Evolutionary conservation across 2,113 vertebrate genomes (phyloP).

Genomic region (Chionodraco myersi): DNA sequence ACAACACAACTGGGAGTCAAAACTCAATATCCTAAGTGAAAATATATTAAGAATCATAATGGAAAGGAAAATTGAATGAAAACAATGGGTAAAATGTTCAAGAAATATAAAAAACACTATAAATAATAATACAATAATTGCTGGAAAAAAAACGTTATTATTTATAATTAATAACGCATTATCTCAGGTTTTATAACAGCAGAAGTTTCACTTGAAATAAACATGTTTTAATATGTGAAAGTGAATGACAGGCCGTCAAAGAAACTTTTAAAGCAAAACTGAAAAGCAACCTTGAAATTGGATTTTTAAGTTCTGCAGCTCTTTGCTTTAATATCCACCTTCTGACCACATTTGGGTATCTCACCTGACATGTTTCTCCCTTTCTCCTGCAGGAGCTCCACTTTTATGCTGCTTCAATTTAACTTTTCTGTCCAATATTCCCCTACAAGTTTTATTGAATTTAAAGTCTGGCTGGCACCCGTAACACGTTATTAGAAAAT

Average conservation of each 20-base stretch:
- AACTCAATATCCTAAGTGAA: not conserved
- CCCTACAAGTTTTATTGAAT: conserved; percentile 41
- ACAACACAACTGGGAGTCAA: conserved; percentile 17
- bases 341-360: conserved; percentile 24
- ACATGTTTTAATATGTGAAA: not conserved
- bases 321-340: conserved; percentile 19
- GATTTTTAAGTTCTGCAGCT: not conserved
- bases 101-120: conserved; percentile 30
- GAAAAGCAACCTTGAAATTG: not conserved
- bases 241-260: not conserved
- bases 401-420: conserved; percentile 49
- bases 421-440: conserved; percentile 44
- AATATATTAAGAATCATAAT: not conserved
- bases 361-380: conserved; percentile 44
- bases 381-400: conserved; percentile 51
- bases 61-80: not conserved
- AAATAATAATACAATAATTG: not conserved
- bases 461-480: conserved; percentile 40
- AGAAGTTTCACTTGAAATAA: not conserved
- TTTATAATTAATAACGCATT: not conserved
- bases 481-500: conserved; percentile 44
- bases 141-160: not conserved
- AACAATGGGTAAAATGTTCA: conserved; percentile 32
- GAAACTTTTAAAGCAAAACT: not conserved
- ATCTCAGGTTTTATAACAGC: not conserved